Base-by-base conservation (phyloP, 2,113 vertebrate species). In the Misgurnus anguillicaudatus region DNA sequence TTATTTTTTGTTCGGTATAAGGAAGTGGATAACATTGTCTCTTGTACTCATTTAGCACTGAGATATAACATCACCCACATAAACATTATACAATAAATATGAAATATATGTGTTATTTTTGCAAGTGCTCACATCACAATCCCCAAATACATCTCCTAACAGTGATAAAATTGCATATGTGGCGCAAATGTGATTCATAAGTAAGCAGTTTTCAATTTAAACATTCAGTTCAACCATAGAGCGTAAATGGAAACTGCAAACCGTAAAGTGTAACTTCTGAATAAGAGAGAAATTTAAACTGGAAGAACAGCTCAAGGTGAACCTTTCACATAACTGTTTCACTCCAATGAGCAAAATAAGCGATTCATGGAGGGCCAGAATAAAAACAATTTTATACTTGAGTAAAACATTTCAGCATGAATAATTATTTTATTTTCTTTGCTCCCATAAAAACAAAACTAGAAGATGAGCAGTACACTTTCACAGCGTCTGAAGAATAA, bases 151-250 rank as follows among this genome's bases (percentile, higher is more conserved):
- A 80, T 83, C 77, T 83, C 77, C 84, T 78, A 47, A 58, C 51
- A 39, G 75, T 71, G 41, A 79, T 80, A 89, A 86, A 88, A 90
- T 88, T 85, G 86, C 85, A 88, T 87, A 90, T 11, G 84, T 85
- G 80, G 88, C 90, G 90, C 90, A 90, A 91, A 91, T 92, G 85
- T 85, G 82, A 91, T 90, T 91, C 87, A 89, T 90, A 92, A 92
- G 91, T 85, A 85, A 85, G 78, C 88, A 90, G 85, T 88, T 91
- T 92, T 91, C 87, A 87, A 88, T 89, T 90, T 90, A 78, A 90
- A 85, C 87, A 71, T 69, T 77, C 8, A 77, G 84, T 84, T 80
- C 82, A 86, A 82, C 84, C 86, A 80, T 84, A 85, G 87, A 86
- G 86, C 86, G 86, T 83, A 91, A 89, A 90, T 88, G 83, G 86